A percentile compares a stretch with the other conserved stretches of the same genome.
Conservation (phyloP, 2,888 invertebrate genomes). For the Salpingus planirostris region DNA sequence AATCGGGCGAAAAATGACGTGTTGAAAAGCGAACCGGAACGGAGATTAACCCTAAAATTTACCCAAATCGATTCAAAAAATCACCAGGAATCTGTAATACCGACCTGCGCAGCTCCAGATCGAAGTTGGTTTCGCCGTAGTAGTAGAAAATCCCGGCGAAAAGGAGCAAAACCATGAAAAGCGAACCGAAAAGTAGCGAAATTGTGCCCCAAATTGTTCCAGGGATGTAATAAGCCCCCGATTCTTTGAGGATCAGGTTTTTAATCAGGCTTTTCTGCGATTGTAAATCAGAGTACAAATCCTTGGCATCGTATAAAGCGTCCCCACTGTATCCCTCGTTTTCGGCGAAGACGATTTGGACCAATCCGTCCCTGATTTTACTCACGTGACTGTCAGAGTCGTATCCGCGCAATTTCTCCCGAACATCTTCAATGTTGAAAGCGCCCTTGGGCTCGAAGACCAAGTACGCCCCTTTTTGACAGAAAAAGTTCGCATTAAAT, state of each 20-base stretch:
- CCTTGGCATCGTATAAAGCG: neutral
- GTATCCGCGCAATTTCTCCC: neutral
- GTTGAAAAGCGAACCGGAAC: conserved; percentile 13
- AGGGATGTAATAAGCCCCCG: neutral
- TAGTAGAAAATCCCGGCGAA: neutral
- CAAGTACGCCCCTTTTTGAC: neutral
- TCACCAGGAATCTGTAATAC: neutral
- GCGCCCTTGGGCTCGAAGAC: neutral
- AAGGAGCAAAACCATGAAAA: neutral
- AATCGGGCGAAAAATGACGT: conserved; percentile 23
- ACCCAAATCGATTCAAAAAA: too few species aligned
- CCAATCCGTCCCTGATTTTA: too few species aligned
- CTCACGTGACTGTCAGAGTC: neutral
- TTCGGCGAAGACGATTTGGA: neutral
- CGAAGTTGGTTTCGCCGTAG: too few species aligned
- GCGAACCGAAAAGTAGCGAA: neutral
- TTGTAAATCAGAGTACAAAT: too few species aligned
- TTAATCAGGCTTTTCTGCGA: neutral
- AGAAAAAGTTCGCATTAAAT: too few species aligned
- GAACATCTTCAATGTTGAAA: neutral
- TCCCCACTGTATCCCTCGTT: neutral
- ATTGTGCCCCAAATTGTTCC: neutral
- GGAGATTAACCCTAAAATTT: neutral
- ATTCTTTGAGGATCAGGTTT: neutral
- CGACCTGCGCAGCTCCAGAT: too few species aligned